phyloP scores from a whole-genome alignment of 2,113 vertebrate species.

The Meriones unguiculatus region DNA sequence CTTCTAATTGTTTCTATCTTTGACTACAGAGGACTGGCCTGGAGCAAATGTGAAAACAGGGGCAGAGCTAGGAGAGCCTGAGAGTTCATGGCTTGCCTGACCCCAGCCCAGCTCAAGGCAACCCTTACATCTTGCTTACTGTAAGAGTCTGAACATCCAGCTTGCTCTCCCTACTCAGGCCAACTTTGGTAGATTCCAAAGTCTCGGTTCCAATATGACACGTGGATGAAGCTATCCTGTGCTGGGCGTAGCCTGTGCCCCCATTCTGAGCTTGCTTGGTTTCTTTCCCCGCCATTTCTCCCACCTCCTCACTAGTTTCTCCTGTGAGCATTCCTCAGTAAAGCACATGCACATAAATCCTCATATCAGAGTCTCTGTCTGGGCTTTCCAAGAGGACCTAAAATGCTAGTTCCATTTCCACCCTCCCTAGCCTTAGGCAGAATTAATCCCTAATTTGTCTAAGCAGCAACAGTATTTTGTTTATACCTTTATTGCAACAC shows the following conservation, averaged over 20 bases:
- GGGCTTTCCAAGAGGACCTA: background rate
- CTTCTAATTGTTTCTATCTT: background rate
- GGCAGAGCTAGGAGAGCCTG: background rate
- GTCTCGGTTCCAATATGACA: background rate
- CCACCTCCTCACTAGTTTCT: background rate
- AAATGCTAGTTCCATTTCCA: background rate
- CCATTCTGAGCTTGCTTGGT: background rate
- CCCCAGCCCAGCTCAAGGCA: background rate
- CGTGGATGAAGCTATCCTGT: background rate
- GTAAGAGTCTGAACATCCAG: background rate
- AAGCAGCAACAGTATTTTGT: background rate
- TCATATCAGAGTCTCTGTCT: background rate
- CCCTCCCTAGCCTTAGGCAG: background rate
- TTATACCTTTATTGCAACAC: background rate
- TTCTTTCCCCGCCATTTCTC: background rate
- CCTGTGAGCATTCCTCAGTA: background rate
- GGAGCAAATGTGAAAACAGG: background rate
- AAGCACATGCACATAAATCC: background rate
- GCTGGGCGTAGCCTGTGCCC: background rate
- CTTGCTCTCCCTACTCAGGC: background rate
- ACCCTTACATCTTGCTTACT: background rate
- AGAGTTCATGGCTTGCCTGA: background rate
- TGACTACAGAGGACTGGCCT: background rate
- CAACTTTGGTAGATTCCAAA: background rate
- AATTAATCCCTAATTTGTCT: slow-evolving; percentile 36